Evolutionary conservation across 1,140 invertebrate species (phyloP), one percentile per base, ranked within the genome.

Genomic region (Rhopalosiphum padi): DNA sequence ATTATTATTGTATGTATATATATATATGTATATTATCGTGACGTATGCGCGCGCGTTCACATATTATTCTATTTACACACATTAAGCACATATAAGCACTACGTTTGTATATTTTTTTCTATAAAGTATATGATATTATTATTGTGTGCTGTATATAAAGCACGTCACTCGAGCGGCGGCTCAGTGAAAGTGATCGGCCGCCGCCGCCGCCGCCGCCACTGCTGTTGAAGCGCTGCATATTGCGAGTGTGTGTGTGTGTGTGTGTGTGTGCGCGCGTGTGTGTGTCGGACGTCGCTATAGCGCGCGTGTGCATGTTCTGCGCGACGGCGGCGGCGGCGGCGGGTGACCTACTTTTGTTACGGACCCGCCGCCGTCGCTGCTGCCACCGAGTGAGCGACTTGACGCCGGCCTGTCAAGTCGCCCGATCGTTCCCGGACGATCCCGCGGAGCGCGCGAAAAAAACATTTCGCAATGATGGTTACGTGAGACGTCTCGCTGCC

Each of bases 161-260:
- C 35, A 37, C 37, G 53, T 37, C 88, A 60, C 53, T 3, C 51
- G 88, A 35, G 35, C 90, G 77, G 46, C 90, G 35, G 46, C 77
- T 21, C 35, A 92, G 91, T 92, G 91, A 92, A 92, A 92, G 91
- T 92, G 91, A 85, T 92, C 22, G 68, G 68, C 46, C 43, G 82
- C 48, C 77, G 77, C 48, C 46, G 43, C 35, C 43, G n/a, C n/a
- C n/a, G 43, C 48, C 35, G 6, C 51, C 87, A 41, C 60, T 68
- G 60, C 60, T 77, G 18, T 77, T n/a, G n/a, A 51, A 85, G 91
- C 91, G 91, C 91, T 92, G 91, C 91, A 82, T 43, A 68, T 53
- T 30, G 37, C 25, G 85, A 25, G 41, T 30, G 41, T 46, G 7
- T 8, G 85, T n/a, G 85, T 21, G 86, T 3, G 85, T 30, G 85